Percentiles rank a stretch among this genome's conserved stretches.
phyloP scores from a whole-genome alignment of 2,113 vertebrate genomes.

The Taxidea taxus region DNA sequence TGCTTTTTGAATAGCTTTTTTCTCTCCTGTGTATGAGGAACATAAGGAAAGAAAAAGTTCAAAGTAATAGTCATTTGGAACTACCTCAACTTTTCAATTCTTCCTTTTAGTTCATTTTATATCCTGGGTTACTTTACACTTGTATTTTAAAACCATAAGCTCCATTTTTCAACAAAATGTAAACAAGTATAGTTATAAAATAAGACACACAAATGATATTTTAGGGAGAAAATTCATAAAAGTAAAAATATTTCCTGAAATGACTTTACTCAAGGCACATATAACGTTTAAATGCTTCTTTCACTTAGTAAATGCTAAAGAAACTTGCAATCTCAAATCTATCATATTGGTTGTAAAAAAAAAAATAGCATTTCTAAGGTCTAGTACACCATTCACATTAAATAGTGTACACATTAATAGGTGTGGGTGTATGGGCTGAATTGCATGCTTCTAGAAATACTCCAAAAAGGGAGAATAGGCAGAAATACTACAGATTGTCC shows the following conservation, averaged over 20 bases:
- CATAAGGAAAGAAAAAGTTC: background rate
- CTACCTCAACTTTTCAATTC: conserved; percentile 15
- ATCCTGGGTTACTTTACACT: background rate
- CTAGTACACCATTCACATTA: background rate
- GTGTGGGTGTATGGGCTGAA: background rate
- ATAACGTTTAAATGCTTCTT: conserved; percentile 45
- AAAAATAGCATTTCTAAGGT: conserved; percentile 4
- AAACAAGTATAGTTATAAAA: conserved; percentile 52
- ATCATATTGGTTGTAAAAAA: background rate
- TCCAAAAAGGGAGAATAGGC: background rate
- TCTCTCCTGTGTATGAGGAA: background rate
- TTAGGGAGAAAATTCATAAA: conserved; percentile 38
- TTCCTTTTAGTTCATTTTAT: conserved; percentile 29
- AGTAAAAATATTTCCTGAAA: conserved; percentile 43
- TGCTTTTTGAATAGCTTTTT: conserved; percentile 14
- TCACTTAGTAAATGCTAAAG: conserved; percentile 22
- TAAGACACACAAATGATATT: conserved; percentile 10
- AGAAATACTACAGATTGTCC: conserved; percentile 76
- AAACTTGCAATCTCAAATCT: conserved; percentile 28
- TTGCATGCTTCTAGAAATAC: background rate
- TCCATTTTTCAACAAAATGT: conserved; percentile 41
- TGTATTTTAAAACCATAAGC: background rate
- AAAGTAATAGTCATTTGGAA: conserved; percentile 21
- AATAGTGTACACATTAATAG: background rate
- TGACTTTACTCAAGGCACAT: conserved; percentile 59